Conservation (phyloP, 1,140 invertebrate genomes). For the Drosophila nasuta region DNA sequence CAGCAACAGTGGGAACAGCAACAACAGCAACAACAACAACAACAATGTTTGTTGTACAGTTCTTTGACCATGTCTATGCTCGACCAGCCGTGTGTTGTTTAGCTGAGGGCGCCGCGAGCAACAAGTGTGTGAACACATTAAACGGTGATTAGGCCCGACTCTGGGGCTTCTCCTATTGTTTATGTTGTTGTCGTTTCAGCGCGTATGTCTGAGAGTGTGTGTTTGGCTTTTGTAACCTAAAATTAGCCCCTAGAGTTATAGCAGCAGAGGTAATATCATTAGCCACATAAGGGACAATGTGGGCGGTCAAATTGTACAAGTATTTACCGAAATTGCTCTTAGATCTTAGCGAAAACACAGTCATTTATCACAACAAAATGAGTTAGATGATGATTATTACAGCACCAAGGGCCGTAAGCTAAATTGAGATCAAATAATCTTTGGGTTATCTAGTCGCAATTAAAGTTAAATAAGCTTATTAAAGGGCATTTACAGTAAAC, state of each 20-base stretch:
- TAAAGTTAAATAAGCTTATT: too few species aligned
- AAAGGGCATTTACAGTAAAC: too few species aligned
- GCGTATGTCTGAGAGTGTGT: slow-evolving; percentile 26
- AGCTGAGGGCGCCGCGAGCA: slow-evolving; percentile 72
- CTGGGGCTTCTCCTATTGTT: slow-evolving; percentile 18
- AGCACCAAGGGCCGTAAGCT: neutral
- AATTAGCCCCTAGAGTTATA: slow-evolving; percentile 57
- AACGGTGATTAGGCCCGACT: slow-evolving; percentile 72
- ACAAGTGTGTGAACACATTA: slow-evolving; percentile 82
- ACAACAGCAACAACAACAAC: slow-evolving; percentile 25
- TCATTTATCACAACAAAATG: slow-evolving; percentile 33
- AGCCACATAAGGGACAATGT: slow-evolving; percentile 52
- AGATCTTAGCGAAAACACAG: slow-evolving; percentile 31
- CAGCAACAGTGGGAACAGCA: slow-evolving; percentile 6
- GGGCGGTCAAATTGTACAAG: slow-evolving; percentile 43
- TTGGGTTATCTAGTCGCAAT: too few species aligned
- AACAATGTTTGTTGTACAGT: slow-evolving; percentile 44
- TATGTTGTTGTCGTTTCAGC: slow-evolving; percentile 20
- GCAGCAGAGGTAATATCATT: slow-evolving; percentile 40
- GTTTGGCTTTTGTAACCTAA: slow-evolving; percentile 54
- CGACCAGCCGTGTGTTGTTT: slow-evolving; percentile 30
- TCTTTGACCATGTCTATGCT: slow-evolving; percentile 62
- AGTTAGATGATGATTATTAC: neutral
- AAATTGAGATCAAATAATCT: neutral
- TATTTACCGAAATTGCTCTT: slow-evolving; percentile 17